These are phyloP conservation scores for Pediacus dermestoides DNA, from an alignment of 2,888 invertebrate species.

Conservation along the genomic window DNA sequence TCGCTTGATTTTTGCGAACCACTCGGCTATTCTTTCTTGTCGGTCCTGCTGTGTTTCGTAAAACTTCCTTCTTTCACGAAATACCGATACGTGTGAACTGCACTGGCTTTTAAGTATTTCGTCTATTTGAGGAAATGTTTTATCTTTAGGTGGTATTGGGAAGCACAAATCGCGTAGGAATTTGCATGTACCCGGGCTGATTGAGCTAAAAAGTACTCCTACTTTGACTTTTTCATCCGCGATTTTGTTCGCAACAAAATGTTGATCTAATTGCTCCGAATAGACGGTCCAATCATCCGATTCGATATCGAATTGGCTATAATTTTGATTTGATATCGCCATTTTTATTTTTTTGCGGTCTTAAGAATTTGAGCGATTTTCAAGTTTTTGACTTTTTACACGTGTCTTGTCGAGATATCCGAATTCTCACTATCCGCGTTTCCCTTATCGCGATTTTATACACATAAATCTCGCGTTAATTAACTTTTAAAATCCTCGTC, in stretches of 20 bases:
- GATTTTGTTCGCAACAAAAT: constrained; percentile 8
- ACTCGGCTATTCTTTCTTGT: not conserved
- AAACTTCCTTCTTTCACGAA: not conserved
- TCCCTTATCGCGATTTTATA: too few species aligned
- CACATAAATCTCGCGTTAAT: too few species aligned
- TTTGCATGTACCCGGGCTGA: not conserved
- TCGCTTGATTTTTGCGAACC: not conserved
- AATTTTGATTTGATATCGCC: not conserved
- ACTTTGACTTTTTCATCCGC: constrained; percentile 3
- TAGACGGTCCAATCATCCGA: constrained; percentile 6
- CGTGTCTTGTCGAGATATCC: not conserved
- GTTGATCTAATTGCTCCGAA: constrained; percentile 4
- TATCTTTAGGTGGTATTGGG: constrained; percentile 1
- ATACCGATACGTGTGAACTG: not conserved
- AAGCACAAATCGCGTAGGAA: constrained; percentile 3
- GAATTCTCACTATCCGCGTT: too few species aligned
- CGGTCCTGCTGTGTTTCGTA: not conserved
- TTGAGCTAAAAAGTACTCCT: not conserved
- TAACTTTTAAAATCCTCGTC: constrained; percentile 2
- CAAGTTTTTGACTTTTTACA: not conserved
- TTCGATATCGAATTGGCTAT: not conserved
- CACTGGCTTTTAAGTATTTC: constrained; percentile 1
- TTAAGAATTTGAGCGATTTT: not conserved
- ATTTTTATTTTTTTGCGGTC: not conserved
- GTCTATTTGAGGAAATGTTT: not conserved